These are phyloP conservation scores for Aeoliscus strigatus DNA, from an alignment of 2,797 vertebrate genomes.

Conservation along the genomic window DNA sequence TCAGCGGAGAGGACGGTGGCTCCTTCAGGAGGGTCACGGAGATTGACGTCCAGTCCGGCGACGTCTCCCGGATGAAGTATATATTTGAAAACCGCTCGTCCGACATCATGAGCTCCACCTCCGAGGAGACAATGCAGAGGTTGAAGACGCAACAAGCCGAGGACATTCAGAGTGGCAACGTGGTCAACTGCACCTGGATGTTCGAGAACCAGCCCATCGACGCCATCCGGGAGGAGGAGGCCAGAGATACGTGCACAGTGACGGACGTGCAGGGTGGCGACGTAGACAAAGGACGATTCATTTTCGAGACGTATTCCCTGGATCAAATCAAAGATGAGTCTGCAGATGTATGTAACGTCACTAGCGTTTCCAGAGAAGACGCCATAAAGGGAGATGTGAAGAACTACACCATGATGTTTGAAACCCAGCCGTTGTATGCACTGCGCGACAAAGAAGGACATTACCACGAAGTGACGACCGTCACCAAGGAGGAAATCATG, in stretches of 20 bases:
- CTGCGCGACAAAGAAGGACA: constrained; percentile 86
- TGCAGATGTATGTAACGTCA: constrained; percentile 65
- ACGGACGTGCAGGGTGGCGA: constrained; percentile 85
- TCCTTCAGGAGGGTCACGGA: constrained; percentile 79
- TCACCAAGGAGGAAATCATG: constrained; percentile 88
- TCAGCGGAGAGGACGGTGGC: constrained; percentile 76
- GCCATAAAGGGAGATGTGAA: constrained; percentile 84
- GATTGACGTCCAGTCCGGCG: constrained; percentile 84
- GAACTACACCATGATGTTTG: constrained; percentile 92
- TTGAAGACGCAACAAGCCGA: constrained; percentile 80
- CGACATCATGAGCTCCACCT: constrained; percentile 84
- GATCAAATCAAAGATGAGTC: constrained; percentile 86
- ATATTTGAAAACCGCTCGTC: constrained; percentile 87
- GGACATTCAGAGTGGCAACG: constrained; percentile 87
- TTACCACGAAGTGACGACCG: constrained; percentile 92
- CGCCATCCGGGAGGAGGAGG: constrained; percentile 72
- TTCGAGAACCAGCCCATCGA: constrained; percentile 90
- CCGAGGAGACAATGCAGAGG: constrained; percentile 80
- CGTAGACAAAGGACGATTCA: constrained; percentile 85
- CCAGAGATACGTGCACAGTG: constrained; percentile 70
- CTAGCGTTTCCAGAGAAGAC: constrained; percentile 73
- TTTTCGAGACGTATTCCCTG: constrained; percentile 88
- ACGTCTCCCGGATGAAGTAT: constrained; percentile 87
- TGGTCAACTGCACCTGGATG: constrained; percentile 85
- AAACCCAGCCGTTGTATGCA: constrained; percentile 89